Conservation (phyloP, 2,888 invertebrate genomes). For the Dynastes tityus region DNA sequence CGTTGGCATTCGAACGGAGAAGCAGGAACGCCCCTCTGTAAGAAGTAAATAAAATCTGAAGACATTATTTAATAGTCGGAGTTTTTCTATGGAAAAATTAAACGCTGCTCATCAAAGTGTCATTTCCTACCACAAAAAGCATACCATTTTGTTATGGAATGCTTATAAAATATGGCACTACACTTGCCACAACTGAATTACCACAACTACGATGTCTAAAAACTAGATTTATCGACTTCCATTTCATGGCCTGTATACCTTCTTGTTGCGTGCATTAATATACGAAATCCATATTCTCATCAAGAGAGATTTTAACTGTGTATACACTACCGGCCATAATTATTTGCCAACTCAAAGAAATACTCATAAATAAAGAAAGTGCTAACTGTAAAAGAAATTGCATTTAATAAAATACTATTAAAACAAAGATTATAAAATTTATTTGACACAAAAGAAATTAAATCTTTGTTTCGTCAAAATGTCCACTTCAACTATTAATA, state of each 20-base stretch:
- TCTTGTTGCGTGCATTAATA: not conserved
- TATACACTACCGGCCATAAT: too few species aligned
- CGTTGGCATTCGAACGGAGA: not conserved
- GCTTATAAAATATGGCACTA: not conserved
- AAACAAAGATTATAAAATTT: too few species aligned
- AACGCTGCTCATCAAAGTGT: constrained; percentile 8
- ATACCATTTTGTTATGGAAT: constrained; percentile 1
- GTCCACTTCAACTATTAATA: too few species aligned
- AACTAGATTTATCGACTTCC: not conserved
- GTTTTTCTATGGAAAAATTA: constrained; percentile 8
- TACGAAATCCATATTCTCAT: too few species aligned
- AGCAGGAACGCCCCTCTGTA: not conserved
- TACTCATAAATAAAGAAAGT: too few species aligned
- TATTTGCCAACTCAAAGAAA: too few species aligned
- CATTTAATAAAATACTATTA: too few species aligned
- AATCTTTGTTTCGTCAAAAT: too few species aligned
- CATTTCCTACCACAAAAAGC: not conserved
- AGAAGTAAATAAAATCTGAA: constrained; percentile 4
- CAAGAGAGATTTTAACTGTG: too few species aligned
- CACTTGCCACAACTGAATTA: not conserved
- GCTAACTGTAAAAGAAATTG: too few species aligned
- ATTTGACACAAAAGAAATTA: too few species aligned
- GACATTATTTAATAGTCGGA: constrained; percentile 31
- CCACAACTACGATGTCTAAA: not conserved
- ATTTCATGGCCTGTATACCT: not conserved